Evolutionary conservation across 2,113 vertebrate genomes (phyloP).

Genomic region (Nerophis lumbriciformis): DNA sequence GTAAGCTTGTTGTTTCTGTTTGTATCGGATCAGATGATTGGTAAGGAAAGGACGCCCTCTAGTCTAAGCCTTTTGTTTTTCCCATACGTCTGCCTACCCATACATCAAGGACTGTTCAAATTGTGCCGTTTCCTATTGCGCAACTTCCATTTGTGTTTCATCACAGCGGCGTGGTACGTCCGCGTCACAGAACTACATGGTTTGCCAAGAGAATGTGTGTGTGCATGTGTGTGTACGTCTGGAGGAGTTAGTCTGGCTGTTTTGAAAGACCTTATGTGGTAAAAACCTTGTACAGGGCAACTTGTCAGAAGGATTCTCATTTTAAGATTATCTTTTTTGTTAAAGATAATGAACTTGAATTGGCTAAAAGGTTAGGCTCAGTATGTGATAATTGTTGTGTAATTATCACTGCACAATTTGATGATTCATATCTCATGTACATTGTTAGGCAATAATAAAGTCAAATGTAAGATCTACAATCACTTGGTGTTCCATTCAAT

Average conservation of each 20-base stretch:
- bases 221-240: constrained; percentile 4
- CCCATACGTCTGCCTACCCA: constrained; percentile 20
- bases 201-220: constrained; percentile 29
- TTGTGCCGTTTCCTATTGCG: constrained; percentile 17
- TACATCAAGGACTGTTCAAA: constrained; percentile 47
- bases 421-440: neutral
- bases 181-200: constrained; percentile 32
- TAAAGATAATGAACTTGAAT: neutral
- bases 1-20: neutral
- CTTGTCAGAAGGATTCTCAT: neutral
- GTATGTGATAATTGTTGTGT: neutral
- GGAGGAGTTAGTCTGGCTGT: constrained; percentile 24
- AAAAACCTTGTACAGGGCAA: neutral
- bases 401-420: neutral
- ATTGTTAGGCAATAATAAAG: neutral
- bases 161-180: constrained; percentile 10
- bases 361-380: neutral
- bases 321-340: neutral
- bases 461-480: neutral
- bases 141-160: constrained; percentile 43
- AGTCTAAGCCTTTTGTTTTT: constrained; percentile 29
- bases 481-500: neutral
- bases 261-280: constrained; percentile 36
- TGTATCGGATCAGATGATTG: constrained; percentile 17
- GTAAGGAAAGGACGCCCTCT: constrained; percentile 6